Base-by-base conservation (phyloP, 2,113 vertebrate genomes). In the Syngnathus scovelli region DNA sequence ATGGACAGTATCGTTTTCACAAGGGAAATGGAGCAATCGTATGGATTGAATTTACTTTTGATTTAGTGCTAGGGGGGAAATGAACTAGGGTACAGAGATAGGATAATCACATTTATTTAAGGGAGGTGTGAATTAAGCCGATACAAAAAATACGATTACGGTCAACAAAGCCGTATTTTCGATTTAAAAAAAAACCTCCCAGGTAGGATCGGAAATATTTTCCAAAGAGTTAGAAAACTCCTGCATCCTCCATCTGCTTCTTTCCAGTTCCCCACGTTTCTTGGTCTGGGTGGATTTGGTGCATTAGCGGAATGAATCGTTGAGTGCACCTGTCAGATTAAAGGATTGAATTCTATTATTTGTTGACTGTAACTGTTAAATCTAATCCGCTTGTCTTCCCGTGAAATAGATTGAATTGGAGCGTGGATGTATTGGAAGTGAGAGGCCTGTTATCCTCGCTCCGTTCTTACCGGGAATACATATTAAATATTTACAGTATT, bases 291-390 rank as follows among this genome's bases (percentile, higher is more conserved):
- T 10, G 81, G 78, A 86, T 88, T 83, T 79, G 67, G 49, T 85
- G 86, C 86, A 90, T 90, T 86, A 87, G 69, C 64, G 78, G 76
- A 86, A 89, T 90, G 78, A 90, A 88, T 84, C 75, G 81, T 78
- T 75, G 78, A 80, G 78, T 78, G 85, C 85, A 88, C 87, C 87
- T 90, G 86, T 87, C 82, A 87, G 85, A 85, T 89, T 85, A 90
- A 83, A 83, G 85, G 86, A 86, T 86, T 85, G 74, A 75, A 84
- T 78, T 80, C 68, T 76, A 72, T 83, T 83, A 81, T 85, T 85
- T 86, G 82, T 87, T 84, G 82, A 79, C 82, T 79, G 78, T 81
- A 82, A 83, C 77, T 79, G 77, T 80, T 86, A 67, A 81, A 85
- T 81, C 77, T 74, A 79, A 85, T 87, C 78, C 41, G 74, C 72